Conservation (phyloP, 2,888 invertebrate species). For the Agrilus mali region DNA sequence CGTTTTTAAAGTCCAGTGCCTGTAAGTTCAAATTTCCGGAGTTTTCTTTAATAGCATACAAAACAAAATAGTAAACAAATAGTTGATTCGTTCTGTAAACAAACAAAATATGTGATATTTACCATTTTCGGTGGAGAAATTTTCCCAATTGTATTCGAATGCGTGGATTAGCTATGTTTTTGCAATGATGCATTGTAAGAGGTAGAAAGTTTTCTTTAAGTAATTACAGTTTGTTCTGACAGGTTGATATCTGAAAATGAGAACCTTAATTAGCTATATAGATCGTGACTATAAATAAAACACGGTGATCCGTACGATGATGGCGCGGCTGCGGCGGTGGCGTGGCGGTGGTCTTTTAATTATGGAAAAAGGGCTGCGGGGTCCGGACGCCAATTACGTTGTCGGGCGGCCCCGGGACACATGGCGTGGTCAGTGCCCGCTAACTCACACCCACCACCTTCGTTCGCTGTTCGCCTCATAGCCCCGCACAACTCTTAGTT, state of each 20-base stretch:
- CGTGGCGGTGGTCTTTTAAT: slow-evolving; percentile 29
- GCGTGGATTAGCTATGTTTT: no score
- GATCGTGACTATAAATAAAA: slow-evolving; percentile 37
- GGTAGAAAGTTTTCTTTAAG: slow-evolving; percentile 6
- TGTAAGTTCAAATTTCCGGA: no score
- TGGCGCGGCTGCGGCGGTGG: no score
- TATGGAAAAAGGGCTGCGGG: slow-evolving; percentile 27
- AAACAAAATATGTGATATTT: no score
- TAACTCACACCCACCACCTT: slow-evolving; percentile 10
- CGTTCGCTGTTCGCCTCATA: slow-evolving; percentile 14
- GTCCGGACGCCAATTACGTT: slow-evolving; percentile 3
- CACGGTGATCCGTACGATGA: slow-evolving; percentile 29
- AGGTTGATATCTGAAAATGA: slow-evolving; percentile 30
- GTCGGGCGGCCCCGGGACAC: not conserved
- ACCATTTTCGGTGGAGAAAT: no score
- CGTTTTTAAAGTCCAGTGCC: no score
- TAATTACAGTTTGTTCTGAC: slow-evolving; percentile 25
- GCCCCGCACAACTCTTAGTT: slow-evolving; percentile 13
- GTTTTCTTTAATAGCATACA: no score
- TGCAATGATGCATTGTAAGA: no score
- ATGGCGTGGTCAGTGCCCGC: slow-evolving; percentile 11
- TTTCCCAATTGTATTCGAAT: no score
- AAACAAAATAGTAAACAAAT: no score
- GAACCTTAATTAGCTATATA: slow-evolving; percentile 36
- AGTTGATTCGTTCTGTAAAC: no score